These are phyloP conservation scores for Lycophotia porphyrea DNA, from an alignment of 2,888 invertebrate species.

Conservation along the genomic window DNA sequence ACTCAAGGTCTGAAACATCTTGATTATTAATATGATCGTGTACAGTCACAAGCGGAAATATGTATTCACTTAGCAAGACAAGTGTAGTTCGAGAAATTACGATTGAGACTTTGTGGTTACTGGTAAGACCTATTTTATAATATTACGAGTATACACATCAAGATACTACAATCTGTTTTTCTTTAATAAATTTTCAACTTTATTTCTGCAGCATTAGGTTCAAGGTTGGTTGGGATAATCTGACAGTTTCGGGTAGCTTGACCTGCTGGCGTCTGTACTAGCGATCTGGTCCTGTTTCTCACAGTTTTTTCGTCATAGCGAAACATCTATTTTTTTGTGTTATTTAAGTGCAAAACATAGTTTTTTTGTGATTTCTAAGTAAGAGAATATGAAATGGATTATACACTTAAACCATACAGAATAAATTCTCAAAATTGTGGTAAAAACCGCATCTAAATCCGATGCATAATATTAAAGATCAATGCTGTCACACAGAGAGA, in stretches of 20 bases:
- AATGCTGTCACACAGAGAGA: neutral
- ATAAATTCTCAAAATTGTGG: neutral
- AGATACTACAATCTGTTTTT: too few species aligned
- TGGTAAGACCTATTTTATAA: neutral
- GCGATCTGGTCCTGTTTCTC: neutral
- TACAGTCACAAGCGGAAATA: constrained; percentile 15
- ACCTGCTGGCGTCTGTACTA: too few species aligned
- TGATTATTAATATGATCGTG: constrained; percentile 52
- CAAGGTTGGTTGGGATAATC: too few species aligned
- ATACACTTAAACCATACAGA: neutral
- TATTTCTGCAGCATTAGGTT: too few species aligned
- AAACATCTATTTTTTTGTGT: neutral
- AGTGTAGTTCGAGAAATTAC: neutral
- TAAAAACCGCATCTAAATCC: neutral
- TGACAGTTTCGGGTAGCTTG: too few species aligned
- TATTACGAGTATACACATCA: neutral
- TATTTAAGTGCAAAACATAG: too few species aligned
- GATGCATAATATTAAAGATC: neutral
- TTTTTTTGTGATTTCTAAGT: too few species aligned
- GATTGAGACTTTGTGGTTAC: neutral
- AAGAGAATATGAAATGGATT: too few species aligned
- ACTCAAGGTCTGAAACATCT: constrained; percentile 58
- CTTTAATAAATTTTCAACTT: too few species aligned
- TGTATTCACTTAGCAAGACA: neutral
- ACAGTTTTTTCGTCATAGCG: neutral